Evolutionary conservation across 2,113 vertebrate genomes (phyloP), one percentile per base, ranked within the genome.

Genomic region (Tetrax tetrax): DNA sequence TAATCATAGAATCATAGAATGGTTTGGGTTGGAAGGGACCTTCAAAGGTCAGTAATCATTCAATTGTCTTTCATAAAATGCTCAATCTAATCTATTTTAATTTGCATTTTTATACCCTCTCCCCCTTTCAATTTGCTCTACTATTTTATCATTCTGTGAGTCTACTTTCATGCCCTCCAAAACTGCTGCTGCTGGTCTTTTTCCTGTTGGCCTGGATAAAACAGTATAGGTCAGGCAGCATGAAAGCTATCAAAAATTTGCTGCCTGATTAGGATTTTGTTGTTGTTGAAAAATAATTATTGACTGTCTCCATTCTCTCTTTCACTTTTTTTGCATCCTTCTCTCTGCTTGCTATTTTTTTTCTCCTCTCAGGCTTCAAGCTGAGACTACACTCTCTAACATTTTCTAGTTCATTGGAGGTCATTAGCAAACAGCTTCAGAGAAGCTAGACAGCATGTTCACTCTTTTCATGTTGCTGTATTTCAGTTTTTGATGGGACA

Each of bases 361-460:
- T 87, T 22, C 14, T 77, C 29, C 27, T 81, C 45, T 75, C 69
- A 31, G 56, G n/a, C 48, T 91, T 92, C 85, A 90, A 82, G 64
- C 72, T 87, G 76, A 48, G 43, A 43, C 69, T 75, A 43, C 0
- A 3, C 63, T 77, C 38, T 69, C 53, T 75, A 87, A 66, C 72
- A 87, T 89, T 76, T 90, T 93, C 90, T 84, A 94, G 76, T 87
- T 92, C 83, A 84, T 71, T 83, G 83, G 28, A 90, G 93, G 90
- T 87, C 83, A 86, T 95, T 90, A 93, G 56, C 85, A 94, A 94
- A 90, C 51, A 92, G 81, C 77, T 96, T 92, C 80, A 89, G 90
- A 95, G 71, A 74, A 81, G 33, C 15, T 29, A 92, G 87, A 81
- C 72, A 90, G 88, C 83, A 61, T 45, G 71, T 78, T 83, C 81